A percentile compares a stretch with the other conserved stretches of the same genome.
Conservation (phyloP, 2,113 vertebrate species). For the Carassius auratus region DNA sequence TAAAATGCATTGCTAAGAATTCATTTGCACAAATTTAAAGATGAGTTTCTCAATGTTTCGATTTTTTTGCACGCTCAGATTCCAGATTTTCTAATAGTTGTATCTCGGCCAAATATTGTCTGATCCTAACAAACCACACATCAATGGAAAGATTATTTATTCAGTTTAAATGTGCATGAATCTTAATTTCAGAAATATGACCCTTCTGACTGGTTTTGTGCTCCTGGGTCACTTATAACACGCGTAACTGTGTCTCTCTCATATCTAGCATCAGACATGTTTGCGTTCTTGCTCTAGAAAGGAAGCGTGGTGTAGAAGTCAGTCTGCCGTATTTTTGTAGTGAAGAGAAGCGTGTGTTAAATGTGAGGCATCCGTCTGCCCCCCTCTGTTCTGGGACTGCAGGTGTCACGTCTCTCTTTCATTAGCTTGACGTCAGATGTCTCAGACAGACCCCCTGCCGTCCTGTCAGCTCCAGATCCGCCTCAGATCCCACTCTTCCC, state of each 20-base stretch:
- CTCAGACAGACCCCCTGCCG: not conserved
- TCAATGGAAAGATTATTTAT: too few relatives aligned
- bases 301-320: not conserved
- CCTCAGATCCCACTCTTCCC: not conserved
- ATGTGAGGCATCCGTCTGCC: not conserved
- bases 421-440: not conserved
- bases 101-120: too few relatives aligned
- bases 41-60: too few relatives aligned
- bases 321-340: not conserved
- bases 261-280: not conserved
- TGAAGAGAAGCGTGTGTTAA: not conserved
- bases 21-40: too few relatives aligned
- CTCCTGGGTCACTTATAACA: too few relatives aligned
- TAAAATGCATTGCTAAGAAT: too few relatives aligned
- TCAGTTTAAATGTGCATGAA: too few relatives aligned
- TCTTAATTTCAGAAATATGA: too few relatives aligned
- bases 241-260: not conserved
- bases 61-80: too few relatives aligned
- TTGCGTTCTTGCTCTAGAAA: not conserved
- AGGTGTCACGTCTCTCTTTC: not conserved
- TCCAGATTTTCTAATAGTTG: too few relatives aligned
- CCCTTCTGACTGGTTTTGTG: too few relatives aligned
- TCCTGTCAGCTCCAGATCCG: not conserved
- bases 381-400: not conserved
- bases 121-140: too few relatives aligned